Evolutionary conservation across 2,888 invertebrate genomes (phyloP), one percentile per base, ranked within the genome.

Genomic region (Apamea anceps): DNA sequence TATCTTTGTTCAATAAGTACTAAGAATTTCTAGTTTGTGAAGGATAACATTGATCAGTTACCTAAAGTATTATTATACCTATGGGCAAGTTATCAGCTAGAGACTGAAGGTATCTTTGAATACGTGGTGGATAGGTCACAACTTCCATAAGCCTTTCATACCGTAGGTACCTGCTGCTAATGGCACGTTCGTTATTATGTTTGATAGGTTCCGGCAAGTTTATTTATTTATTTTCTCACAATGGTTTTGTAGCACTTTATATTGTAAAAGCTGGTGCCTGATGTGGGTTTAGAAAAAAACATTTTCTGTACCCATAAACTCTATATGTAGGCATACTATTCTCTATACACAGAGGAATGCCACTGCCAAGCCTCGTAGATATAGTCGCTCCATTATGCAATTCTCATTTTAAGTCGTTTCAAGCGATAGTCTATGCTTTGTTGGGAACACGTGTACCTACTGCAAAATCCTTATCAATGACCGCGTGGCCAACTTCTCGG

Each of bases 11-110:
- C 37, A 48, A 15, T 28, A 54, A 2, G 1, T 86, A 63, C 77
- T 77, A 72, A 42, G 54, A 63, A 68, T 63, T 13, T 57, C 21
- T 28, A 60, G 60, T 65, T 65, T 65, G 18, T 79, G 51, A 70
- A 73, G 37, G 84, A 18, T 18, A 15, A 48, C 25, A 12, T n/a
- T 57, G 42, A 37, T 28, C 28, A 21, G 8, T 32, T 54, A 78
- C 15, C n/a, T 42, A 51, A 42, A 74, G 8, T n/a, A n/a, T 0
- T 21, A 4, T 37, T 32, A 6, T 32, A 3, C 18, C 13, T 45
- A 25, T 45, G 21, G 28, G 18, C n/a, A 37, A 25, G 32, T 60
- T 32, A 45, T 21, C 28, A 66, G 51, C n/a, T 21, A 68, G 1
- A 51, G 6, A 63, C 45, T 28, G 1, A 37, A 54, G 6, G 6